A percentile compares a stretch with the other conserved stretches of the same genome.
phyloP scores from a whole-genome alignment of 1,140 invertebrate species.

The Dermatophagoides farinae region DNA sequence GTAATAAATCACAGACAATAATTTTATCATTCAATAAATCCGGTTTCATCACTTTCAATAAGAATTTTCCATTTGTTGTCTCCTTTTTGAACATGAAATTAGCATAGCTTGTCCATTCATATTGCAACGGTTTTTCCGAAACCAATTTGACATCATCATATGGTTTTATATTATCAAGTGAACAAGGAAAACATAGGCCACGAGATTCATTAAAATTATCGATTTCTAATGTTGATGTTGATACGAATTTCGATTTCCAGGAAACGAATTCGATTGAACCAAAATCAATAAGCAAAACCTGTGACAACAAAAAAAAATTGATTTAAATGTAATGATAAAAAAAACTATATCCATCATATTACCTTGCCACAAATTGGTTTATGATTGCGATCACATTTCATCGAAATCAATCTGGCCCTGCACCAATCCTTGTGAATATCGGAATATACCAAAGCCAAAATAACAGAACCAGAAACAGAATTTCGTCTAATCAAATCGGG shows the following conservation, averaged over 20 bases:
- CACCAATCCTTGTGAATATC: not conserved
- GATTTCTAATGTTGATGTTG: not conserved
- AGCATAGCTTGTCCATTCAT: conserved; percentile 2
- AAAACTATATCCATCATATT: not conserved
- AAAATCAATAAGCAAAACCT: conserved; percentile 1
- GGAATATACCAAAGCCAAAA: not conserved
- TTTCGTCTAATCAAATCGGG: not conserved
- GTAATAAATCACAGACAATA: conserved; percentile 1
- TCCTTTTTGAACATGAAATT: conserved; percentile 1
- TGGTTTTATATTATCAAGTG: conserved; percentile 5
- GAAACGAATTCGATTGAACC: not conserved
- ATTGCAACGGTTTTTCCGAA: not conserved
- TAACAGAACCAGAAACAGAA: not conserved
- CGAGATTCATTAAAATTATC: not conserved
- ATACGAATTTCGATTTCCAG: not conserved
- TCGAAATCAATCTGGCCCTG: not conserved
- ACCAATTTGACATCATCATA: not conserved
- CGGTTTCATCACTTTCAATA: not conserved
- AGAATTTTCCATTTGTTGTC: not conserved
- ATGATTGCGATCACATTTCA: not conserved
- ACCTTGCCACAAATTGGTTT: not conserved
- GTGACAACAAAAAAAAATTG: not conserved
- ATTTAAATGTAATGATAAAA: not conserved
- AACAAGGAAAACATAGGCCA: conserved; percentile 5
- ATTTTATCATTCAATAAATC: not conserved